These are phyloP conservation scores for Pelvicachromis taeniatus DNA, from an alignment of 2,113 vertebrate genomes.

Conservation along the genomic window DNA sequence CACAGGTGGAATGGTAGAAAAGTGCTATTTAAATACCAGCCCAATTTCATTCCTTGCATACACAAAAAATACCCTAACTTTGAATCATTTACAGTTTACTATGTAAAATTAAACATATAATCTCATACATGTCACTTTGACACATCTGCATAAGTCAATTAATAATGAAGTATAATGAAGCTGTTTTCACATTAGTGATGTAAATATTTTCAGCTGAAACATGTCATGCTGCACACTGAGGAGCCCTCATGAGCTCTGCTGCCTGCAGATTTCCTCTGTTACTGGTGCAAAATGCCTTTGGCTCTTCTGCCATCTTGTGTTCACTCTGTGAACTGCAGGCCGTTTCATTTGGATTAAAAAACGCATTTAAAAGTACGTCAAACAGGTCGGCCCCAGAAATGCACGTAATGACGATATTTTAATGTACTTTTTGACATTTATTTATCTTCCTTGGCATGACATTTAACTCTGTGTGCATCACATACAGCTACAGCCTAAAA, in stretches of 20 bases:
- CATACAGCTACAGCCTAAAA: not conserved
- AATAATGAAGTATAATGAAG: not conserved
- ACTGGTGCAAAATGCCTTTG: not conserved
- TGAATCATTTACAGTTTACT: not conserved
- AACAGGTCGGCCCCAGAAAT: not conserved
- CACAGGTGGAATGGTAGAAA: not conserved
- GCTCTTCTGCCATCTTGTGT: slow-evolving; percentile 20
- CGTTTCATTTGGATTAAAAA: not conserved
- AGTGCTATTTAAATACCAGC: not conserved
- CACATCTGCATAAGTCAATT: not conserved
- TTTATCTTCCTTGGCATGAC: not conserved
- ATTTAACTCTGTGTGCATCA: not conserved
- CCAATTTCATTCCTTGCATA: not conserved
- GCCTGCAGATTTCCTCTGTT: not conserved
- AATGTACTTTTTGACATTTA: not conserved
- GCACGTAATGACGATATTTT: not conserved
- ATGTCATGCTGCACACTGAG: not conserved
- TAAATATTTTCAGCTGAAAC: not conserved
- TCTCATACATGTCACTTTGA: not conserved
- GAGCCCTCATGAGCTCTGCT: not conserved
- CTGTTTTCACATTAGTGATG: not conserved
- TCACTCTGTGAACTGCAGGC: not conserved
- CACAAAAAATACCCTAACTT: not conserved
- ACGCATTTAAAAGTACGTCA: not conserved
- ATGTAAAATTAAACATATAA: not conserved